Evolutionary conservation across 2,113 vertebrate species (phyloP).

Genomic region (Petromus typicus): DNA sequence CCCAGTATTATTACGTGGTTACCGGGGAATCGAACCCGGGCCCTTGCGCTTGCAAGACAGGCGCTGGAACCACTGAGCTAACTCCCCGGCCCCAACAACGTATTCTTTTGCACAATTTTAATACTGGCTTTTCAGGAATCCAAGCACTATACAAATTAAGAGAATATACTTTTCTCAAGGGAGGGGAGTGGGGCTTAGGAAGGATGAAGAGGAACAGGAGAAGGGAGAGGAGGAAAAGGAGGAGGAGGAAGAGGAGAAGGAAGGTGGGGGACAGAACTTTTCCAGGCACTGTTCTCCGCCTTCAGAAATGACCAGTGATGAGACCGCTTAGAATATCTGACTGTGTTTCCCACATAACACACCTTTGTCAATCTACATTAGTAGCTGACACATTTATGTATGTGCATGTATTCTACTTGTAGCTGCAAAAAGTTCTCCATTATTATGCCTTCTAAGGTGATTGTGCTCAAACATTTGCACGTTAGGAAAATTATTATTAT

Average conservation of each 20-base stretch:
- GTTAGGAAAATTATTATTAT: background rate
- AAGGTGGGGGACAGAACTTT: background rate
- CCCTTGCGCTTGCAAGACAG: too few species aligned
- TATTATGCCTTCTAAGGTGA: background rate
- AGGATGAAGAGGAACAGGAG: background rate
- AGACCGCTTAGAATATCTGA: background rate
- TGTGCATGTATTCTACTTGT: background rate
- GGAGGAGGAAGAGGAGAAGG: background rate
- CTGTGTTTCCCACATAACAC: background rate
- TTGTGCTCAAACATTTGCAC: background rate
- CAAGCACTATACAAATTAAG: background rate
- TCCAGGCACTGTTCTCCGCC: background rate
- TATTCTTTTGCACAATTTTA: conserved; percentile 34
- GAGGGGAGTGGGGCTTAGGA: background rate
- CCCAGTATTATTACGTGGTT: too few species aligned
- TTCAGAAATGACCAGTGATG: background rate
- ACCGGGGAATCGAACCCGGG: too few species aligned
- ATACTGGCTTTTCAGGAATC: background rate
- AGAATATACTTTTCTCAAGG: background rate
- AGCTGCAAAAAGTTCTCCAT: background rate
- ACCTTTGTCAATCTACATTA: background rate
- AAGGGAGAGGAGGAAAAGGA: background rate
- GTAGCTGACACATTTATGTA: background rate
- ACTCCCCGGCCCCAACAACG: too few species aligned
- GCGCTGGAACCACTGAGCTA: too few species aligned